Evolutionary conservation across 1,140 invertebrate species (phyloP), one percentile per base, ranked within the genome.

Genomic region (Antheraea pernyi): DNA sequence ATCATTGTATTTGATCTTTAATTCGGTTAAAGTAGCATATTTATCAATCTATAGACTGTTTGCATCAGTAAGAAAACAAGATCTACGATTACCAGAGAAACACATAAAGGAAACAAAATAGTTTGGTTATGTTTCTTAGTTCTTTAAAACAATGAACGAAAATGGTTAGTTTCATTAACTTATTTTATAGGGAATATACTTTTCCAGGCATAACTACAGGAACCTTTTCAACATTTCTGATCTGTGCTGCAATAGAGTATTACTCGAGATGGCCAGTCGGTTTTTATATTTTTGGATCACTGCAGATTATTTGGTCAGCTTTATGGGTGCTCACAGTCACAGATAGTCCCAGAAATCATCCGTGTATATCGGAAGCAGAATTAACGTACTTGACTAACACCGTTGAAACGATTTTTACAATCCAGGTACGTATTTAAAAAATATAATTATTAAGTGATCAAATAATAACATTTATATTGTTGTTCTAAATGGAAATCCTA

Each of bases 291-390:
- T 94, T 94, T 5, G 96, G 95, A 62, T 88, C 91, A 7, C 80
- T 94, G 3, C 95, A 95, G 74, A 71, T 96, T 0, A n/a, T 94
- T 7, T 96, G 96, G 91, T 94, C 93, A 42, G 77, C 86, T 0
- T 30, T 94, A 0, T 97, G 96, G 96, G 89, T 95, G 48, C 86
- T 93, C 30, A 70, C 95, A 8, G 94, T 96, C 1, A 93, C 94
- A 7, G 95, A 97, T 81, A 93, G 94, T 11, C 98, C 98, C 0
- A 94, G 94, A 11, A 78, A 92, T 63, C 97, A 98, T 91, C 94
- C 94, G 9, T 93, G 94, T 16, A 98, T 98, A 74, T 94, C 94
- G 0, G 91, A 94, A 65, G 93, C 94, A 53, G 97, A 98, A 87
- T 93, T 94, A 59, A 76, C 83, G 3, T 97, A 96, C 81, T 96